Conservation (phyloP, 2,113 vertebrate species). For the Arvicanthis niloticus region DNA sequence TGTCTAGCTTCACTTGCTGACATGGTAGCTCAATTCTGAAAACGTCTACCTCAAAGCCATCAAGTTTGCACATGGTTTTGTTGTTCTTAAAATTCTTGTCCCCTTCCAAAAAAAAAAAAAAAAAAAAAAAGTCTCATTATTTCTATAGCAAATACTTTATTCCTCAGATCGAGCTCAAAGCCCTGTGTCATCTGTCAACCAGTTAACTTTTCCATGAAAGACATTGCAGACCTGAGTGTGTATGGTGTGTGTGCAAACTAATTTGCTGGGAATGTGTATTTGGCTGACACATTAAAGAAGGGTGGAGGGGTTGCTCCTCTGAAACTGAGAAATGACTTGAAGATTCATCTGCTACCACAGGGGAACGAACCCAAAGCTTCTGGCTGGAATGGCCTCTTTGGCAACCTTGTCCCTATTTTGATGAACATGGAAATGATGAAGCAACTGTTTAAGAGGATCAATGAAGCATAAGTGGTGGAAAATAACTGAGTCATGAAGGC, state of each 20-base stretch:
- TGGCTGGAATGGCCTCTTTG: not conserved
- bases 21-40: constrained; percentile 58
- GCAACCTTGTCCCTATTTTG: not conserved
- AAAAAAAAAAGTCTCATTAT: constrained; percentile 13
- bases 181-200: not conserved
- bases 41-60: not conserved
- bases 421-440: constrained; percentile 64
- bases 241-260: not conserved
- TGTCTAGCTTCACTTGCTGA: not conserved
- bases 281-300: not conserved
- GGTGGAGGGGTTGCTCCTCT: not conserved
- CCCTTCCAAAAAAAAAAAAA: not conserved
- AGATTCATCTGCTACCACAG: not conserved
- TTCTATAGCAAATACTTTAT: constrained; percentile 13
- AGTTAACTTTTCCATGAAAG: not conserved
- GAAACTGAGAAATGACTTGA: constrained; percentile 5
- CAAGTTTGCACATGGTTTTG: not conserved
- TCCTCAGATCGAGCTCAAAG: constrained; percentile 44
- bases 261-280: not conserved
- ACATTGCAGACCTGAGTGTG: not conserved
- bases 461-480: constrained; percentile 54
- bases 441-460: constrained; percentile 70
- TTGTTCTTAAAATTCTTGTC: constrained; percentile 34
- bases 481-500: constrained; percentile 64
- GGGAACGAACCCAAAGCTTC: constrained; percentile 41